Percentiles rank a stretch among this genome's conserved stretches.
These are phyloP conservation scores for Listronotus oregonensis DNA, from an alignment of 1,140 invertebrate genomes.

Conservation along the genomic window DNA sequence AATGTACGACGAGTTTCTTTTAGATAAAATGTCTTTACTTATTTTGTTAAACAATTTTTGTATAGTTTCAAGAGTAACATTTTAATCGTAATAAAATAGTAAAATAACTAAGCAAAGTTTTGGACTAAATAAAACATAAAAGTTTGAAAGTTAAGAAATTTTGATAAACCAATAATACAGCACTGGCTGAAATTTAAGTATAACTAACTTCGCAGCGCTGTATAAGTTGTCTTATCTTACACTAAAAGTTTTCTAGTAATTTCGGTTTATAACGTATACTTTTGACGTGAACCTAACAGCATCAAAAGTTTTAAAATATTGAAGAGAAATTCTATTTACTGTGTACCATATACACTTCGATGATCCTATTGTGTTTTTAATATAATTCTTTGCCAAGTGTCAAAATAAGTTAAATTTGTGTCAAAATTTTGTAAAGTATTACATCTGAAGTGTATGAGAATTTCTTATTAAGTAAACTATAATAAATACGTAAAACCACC, in stretches of 20 bases:
- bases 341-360: too few relatives aligned
- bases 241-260: slow-evolving; percentile 8
- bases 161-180: background rate
- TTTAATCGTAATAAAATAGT: background rate
- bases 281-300: slow-evolving; percentile 4
- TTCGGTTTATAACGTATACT: slow-evolving; percentile 6
- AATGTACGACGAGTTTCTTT: too few relatives aligned
- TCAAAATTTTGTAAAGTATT: background rate
- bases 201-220: background rate
- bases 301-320: background rate
- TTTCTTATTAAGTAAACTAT: too few relatives aligned
- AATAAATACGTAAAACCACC: too few relatives aligned
- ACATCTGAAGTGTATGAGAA: background rate
- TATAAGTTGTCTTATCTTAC: slow-evolving; percentile 6
- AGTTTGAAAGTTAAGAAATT: slow-evolving; percentile 2
- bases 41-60: too few relatives aligned
- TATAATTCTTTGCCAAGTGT: too few relatives aligned
- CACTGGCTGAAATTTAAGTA: slow-evolving; percentile 4
- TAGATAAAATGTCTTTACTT: too few relatives aligned
- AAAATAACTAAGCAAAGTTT: background rate
- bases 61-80: too few relatives aligned
- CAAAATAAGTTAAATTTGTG: background rate
- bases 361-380: too few relatives aligned
- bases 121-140: background rate
- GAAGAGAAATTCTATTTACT: background rate